These are phyloP conservation scores for Taenioides sp. DNA, from an alignment of 2,797 vertebrate species.

Conservation along the genomic window DNA sequence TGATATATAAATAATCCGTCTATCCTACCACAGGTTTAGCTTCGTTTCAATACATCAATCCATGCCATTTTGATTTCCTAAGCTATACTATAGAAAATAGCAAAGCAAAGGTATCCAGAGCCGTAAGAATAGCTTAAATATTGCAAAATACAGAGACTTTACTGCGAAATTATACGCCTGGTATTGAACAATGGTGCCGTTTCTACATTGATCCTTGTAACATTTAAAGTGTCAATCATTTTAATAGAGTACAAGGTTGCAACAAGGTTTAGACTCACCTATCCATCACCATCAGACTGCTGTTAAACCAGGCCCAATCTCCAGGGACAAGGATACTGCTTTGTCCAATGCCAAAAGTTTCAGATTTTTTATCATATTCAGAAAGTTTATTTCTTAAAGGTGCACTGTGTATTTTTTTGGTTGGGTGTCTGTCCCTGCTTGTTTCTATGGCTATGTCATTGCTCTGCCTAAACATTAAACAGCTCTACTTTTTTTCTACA, in stretches of 20 bases:
- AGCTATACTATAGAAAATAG: no score
- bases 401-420: no score
- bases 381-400: background rate
- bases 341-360: background rate
- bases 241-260: constrained; percentile 3
- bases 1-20: no score
- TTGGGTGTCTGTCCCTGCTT: no score
- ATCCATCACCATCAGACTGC: constrained; percentile 31
- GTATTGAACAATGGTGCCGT: background rate
- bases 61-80: no score
- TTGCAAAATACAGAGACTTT: background rate
- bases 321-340: constrained; percentile 39
- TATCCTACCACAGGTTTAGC: no score
- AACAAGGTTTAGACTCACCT: constrained; percentile 1
- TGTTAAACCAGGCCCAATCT: constrained; percentile 56
- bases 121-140: background rate
- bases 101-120: no score
- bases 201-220: constrained; percentile 1
- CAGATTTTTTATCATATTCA: background rate
- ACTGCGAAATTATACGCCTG: background rate
- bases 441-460: no score
- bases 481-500: no score
- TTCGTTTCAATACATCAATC: no score
- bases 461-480: no score
- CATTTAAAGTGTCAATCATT: constrained; percentile 3